A percentile compares a stretch with the other conserved stretches of the same genome.
Conservation (phyloP, 2,888 invertebrate genomes). For the Drosophila testacea region DNA sequence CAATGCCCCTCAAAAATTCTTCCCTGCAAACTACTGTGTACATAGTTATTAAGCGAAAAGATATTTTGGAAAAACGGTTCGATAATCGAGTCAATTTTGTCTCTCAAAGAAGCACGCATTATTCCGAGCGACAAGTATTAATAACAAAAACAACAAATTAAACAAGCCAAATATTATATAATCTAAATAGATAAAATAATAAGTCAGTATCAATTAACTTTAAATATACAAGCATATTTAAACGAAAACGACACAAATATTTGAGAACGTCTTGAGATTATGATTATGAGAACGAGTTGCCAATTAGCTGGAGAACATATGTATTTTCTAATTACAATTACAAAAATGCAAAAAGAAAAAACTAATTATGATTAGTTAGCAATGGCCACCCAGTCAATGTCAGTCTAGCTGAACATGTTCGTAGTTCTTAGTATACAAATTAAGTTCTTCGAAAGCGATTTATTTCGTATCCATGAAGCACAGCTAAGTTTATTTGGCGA, state of each 20-base stretch:
- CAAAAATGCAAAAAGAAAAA: constrained; percentile 10
- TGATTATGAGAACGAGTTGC: constrained; percentile 62
- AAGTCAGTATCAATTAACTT: constrained; percentile 71
- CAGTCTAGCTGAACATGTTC: constrained; percentile 61
- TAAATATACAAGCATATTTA: constrained; percentile 29
- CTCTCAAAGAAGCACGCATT: constrained; percentile 65
- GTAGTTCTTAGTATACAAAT: constrained; percentile 51
- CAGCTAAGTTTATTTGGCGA: constrained; percentile 66
- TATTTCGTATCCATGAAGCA: constrained; percentile 40
- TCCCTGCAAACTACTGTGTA: constrained; percentile 65
- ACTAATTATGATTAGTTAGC: constrained; percentile 30
- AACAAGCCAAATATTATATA: constrained; percentile 74
- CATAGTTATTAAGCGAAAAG: constrained; percentile 57
- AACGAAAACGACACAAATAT: constrained; percentile 41
- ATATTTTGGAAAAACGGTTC: constrained; percentile 46
- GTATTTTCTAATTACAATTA: constrained; percentile 31
- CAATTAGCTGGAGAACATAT: constrained; percentile 56
- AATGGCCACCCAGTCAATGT: constrained; percentile 57
- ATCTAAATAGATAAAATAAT: constrained; percentile 42
- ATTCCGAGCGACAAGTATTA: constrained; percentile 67
- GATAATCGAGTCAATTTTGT: constrained; percentile 72
- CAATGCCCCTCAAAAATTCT: constrained; percentile 55
- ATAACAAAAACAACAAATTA: constrained; percentile 19
- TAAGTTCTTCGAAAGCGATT: constrained; percentile 34
- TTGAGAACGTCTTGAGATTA: constrained; percentile 67